Evolutionary conservation across 2,113 vertebrate species (phyloP).

Genomic region (Thamnophis sirtalis): DNA sequence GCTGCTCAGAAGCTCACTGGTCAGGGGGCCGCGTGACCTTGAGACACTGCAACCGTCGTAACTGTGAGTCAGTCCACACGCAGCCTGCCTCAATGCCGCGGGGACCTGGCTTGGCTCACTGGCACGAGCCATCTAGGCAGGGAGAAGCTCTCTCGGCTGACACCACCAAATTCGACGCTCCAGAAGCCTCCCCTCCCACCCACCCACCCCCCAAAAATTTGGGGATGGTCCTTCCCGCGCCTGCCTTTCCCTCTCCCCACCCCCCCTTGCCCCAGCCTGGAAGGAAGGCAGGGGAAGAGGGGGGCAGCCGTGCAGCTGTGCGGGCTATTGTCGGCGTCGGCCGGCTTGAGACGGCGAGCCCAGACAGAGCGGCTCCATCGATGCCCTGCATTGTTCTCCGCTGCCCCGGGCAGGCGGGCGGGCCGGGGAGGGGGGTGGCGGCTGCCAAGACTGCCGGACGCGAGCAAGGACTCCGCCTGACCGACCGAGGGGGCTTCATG

Average conservation of each 20-base stretch:
- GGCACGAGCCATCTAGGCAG: neutral
- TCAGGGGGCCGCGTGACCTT: too few species aligned
- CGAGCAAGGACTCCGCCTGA: neutral
- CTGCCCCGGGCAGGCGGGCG: slow-evolving; percentile 4
- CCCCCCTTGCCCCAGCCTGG: neutral
- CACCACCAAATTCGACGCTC: neutral
- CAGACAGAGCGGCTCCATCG: slow-evolving; percentile 37
- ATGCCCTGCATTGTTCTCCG: slow-evolving; percentile 36
- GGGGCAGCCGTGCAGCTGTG: slow-evolving; percentile 19
- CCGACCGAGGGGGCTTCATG: neutral
- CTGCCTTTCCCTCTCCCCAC: neutral
- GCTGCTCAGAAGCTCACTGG: too few species aligned
- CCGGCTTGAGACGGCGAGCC: slow-evolving; percentile 8
- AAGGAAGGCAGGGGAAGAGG: slow-evolving; percentile 8
- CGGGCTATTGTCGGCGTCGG: slow-evolving; percentile 27
- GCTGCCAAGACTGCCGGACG: slow-evolving; percentile 26
- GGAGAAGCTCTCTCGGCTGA: neutral
- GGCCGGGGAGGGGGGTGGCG: neutral
- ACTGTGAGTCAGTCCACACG: neutral
- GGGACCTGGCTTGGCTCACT: neutral
- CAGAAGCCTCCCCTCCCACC: neutral
- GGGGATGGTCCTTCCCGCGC: neutral
- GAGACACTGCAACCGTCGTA: too few species aligned
- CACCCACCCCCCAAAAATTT: neutral
- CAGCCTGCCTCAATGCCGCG: neutral